Evolutionary conservation across 2,797 vertebrate genomes (phyloP), one percentile per base, ranked within the genome.

Genomic region (Hylomyscus alleni): DNA sequence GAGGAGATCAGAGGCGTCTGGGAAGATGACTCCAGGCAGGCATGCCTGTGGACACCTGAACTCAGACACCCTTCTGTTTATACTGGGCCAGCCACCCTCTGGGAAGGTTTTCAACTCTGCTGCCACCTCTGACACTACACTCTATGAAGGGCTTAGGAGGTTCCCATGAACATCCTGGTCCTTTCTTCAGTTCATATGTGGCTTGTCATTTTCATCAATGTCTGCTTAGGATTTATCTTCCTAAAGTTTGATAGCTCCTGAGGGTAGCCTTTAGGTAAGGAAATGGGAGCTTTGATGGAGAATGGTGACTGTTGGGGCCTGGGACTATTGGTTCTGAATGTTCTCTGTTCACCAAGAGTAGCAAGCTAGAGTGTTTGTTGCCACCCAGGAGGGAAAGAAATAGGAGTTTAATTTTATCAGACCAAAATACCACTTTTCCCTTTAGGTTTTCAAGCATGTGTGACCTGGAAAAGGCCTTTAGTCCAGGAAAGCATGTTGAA

Each of bases 401-500:
- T 2, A 2, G 26, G 2, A 2, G 31, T 44, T 93, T 93, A 90
- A 95, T 96, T 98, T 90, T 87, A 90, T 85, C 0, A 0, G 95
- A 96, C 96, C 98, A 97, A 97, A 95, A 97, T 94, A 75, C 58
- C 3, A 91, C 91, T 91, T 95, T 93, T 89, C 9, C 60, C 60
- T 52, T 92, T 80, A 93, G 94, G 81, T 93, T 90, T 97, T 97
- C 95, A 76, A 89, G 89, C 85, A 11, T 83, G 91, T 90, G 96
- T 97, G 96, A 97, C 98, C 96, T 91, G 95, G 90, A 97, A 96
- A 44, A 98, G 92, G 78, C 94, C 84, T 93, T 92, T 69, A 78
- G 96, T 93, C 96, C 92, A 97, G 96, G 97, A 84, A 98, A 98
- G 80, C 89, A 78, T 94, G n/a, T 97, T 95, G 95, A 89, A 97